Base-by-base conservation (phyloP, 2,888 invertebrate species). In the Cantharis nigra region DNA sequence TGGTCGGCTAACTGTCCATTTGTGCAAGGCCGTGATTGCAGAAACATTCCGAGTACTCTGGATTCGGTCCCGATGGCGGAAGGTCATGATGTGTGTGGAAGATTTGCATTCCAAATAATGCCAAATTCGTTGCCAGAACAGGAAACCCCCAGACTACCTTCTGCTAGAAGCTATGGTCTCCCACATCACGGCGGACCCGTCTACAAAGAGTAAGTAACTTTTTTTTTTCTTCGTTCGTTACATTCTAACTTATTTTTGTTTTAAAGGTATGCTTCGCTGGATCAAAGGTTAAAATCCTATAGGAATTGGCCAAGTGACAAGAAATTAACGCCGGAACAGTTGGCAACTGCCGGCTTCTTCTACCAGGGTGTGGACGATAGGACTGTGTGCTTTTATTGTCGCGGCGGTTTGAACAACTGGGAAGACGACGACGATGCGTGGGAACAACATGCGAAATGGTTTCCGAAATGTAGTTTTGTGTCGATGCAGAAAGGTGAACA, bases 371-470 rank as follows among this genome's bases (percentile, higher is more conserved):
- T 92, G 79, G 94, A 94, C 63, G 98, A 98, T 88, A 94, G 96
- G 85, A 97, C 97, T 0, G 92, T 96, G 77, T 98, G 98, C 86
- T 98, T 96, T 88, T 95, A 95, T 86, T 98, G 98, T 87, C 97
- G 97, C 82, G 97, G 97, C 67, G 98, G 98, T 0, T 90, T 98
- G 5, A 95, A 96, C 84, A 97, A 97, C 86, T 98, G 98, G 98
- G 96, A 97, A 86, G 93, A 93, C 67, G 92, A 92, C 76, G 98
- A 98, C 87, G 94, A 96, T 82, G 97, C 98, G 0, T 98, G 98
- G 97, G 94, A 94, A 81, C 97, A 98, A 87, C 98, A 98, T 89
- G 97, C 97, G 0, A 91, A 94, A 33, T 98, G 97, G 97, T 96
- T 96, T 86, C 92, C 93, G n/a, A 93, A 94, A 76, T 98, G 98